Evolutionary conservation across 2,888 invertebrate genomes (phyloP).

Genomic region (Pegoplata infirma): DNA sequence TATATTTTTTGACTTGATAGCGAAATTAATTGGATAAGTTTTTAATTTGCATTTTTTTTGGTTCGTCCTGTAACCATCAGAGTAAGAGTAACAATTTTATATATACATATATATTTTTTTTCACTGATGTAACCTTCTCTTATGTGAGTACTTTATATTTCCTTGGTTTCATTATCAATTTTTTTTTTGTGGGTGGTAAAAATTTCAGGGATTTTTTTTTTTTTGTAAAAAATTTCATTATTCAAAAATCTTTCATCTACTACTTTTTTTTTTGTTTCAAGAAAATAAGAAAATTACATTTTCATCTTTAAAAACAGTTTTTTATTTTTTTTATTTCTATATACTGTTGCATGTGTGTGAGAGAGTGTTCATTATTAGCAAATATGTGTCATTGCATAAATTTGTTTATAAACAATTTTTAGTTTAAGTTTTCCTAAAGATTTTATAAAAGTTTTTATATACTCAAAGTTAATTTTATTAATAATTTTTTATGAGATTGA

Average conservation of each 20-base stretch:
- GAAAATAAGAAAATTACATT: background rate
- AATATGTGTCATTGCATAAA: background rate
- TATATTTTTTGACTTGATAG: slow-evolving; percentile 50
- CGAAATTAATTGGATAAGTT: slow-evolving; percentile 65
- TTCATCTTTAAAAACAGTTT: background rate
- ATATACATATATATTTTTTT: background rate
- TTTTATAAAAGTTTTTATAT: slow-evolving; percentile 43
- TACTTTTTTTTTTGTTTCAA: background rate
- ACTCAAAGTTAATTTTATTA: slow-evolving; percentile 31
- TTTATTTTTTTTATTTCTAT: background rate
- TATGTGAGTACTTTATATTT: background rate
- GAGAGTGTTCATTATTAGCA: too few species aligned
- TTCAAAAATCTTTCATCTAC: background rate
- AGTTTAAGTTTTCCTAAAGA: slow-evolving; percentile 7
- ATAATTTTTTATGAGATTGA: slow-evolving; percentile 28
- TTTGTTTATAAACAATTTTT: background rate
- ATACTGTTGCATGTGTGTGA: background rate
- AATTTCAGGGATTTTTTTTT: background rate
- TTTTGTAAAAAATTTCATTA: background rate
- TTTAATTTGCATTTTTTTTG: slow-evolving; percentile 61
- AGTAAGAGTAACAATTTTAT: background rate
- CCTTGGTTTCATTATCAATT: slow-evolving; percentile 16
- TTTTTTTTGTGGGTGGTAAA: background rate
- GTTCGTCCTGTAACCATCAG: slow-evolving; percentile 27
- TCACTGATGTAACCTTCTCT: slow-evolving; percentile 5